Evolutionary conservation across 2,797 vertebrate species (phyloP).

Genomic region (Spheniscus humboldti): DNA sequence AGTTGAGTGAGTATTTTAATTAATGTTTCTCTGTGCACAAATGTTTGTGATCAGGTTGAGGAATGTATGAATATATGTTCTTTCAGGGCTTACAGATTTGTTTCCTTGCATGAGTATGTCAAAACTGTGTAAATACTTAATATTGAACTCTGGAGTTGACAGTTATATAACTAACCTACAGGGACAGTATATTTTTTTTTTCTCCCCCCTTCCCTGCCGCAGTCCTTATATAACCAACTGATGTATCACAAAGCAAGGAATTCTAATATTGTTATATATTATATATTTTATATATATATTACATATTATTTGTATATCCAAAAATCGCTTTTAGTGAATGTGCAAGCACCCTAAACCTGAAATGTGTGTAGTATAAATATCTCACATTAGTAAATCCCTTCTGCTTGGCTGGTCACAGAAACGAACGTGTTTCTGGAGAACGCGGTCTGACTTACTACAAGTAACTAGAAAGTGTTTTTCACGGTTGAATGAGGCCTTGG

Average conservation of each 20-base stretch:
- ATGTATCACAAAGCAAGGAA: background rate
- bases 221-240: background rate
- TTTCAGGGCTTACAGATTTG: background rate
- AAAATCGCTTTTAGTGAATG: background rate
- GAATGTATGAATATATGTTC: background rate
- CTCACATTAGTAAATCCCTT: fast-evolving
- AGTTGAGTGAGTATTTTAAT: background rate
- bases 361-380: fast-evolving
- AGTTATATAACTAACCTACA: constrained; percentile 23
- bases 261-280: background rate
- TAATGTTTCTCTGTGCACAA: background rate
- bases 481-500: background rate
- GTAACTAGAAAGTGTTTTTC: background rate
- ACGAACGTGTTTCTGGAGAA: fast-evolving
- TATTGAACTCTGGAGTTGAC: background rate
- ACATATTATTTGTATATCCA: background rate
- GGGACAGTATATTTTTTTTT: background rate
- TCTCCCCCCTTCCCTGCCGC: too few species aligned
- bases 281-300: too few species aligned
- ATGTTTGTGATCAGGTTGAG: background rate
- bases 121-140: constrained; percentile 51
- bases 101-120: background rate
- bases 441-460: fast-evolving
- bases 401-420: background rate
- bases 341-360: background rate